Percentiles rank a stretch among this genome's conserved stretches.
phyloP scores from a whole-genome alignment of 2,888 invertebrate species.

The Coenonympha arcania region DNA sequence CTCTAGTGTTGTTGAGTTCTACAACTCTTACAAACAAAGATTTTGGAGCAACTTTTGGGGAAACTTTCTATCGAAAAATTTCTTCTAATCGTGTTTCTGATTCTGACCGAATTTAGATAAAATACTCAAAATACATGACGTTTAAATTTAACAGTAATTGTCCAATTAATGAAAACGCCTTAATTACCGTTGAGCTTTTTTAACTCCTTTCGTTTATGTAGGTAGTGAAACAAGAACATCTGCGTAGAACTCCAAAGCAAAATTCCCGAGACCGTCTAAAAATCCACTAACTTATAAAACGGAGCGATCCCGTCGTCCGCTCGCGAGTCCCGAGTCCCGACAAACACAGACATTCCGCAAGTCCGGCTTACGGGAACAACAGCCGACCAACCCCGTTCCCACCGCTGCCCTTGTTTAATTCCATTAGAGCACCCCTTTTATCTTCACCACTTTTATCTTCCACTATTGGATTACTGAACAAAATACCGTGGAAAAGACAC shows the following conservation, averaged over 20 bases:
- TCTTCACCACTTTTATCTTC: conserved; percentile 70
- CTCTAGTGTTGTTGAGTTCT: too few species aligned
- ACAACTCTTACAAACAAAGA: too few species aligned
- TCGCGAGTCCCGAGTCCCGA: too few species aligned
- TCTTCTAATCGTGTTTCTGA: too few species aligned
- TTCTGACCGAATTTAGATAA: too few species aligned
- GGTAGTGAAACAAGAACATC: neutral
- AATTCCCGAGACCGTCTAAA: conserved; percentile 11
- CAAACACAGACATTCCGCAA: conserved; percentile 62
- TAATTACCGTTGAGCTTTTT: too few species aligned
- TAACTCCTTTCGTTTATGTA: too few species aligned
- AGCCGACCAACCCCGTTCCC: conserved; percentile 30
- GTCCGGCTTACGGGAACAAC: conserved; percentile 64
- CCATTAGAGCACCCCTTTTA: conserved; percentile 73
- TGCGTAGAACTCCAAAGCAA: neutral
- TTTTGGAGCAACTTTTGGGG: too few species aligned
- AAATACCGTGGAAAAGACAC: conserved; percentile 67
- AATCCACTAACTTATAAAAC: conserved; percentile 16
- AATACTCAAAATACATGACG: too few species aligned
- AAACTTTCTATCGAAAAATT: too few species aligned
- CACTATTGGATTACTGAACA: conserved; percentile 69
- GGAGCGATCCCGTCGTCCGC: conserved; percentile 17
- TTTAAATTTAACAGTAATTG: too few species aligned
- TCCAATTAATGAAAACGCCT: too few species aligned
- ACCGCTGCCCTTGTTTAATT: conserved; percentile 68